Evolutionary conservation across 2,888 invertebrate genomes (phyloP), one percentile per base, ranked within the genome.

Genomic region (Limnephilus lunatus): DNA sequence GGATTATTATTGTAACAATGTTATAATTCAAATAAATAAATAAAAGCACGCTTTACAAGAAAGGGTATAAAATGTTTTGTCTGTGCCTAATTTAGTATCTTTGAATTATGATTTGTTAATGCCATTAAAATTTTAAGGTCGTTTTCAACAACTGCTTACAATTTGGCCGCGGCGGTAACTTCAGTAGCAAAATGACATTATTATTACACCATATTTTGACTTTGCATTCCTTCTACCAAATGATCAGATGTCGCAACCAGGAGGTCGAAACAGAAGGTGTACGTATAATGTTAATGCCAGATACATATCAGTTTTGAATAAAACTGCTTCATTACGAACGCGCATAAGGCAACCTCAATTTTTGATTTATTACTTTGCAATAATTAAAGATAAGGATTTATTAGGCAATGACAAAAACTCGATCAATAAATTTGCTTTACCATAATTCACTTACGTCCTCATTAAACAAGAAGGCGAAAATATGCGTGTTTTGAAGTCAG

Each of bases 301-400:
- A 89, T 80, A 35, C n/a, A 39, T 89, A 80, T 80, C 31, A 32
- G n/a, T 81, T 81, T 81, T 35, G 81, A 80, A 35, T 31, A 89
- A 89, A 89, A 89, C 88, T 80, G 80, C 88, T 89, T 80, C 68
- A 89, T 89, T 89, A 89, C n/a, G 9, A n/a, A 68, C n/a, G 81
- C 39, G 35, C 31, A 68, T 39, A 31, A 11, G 25, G 88, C n/a
- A 89, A 39, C 88, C 88, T 81, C 25, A 80, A 68, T 68, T 32
- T 31, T 32, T 89, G 88, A 89, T 89, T 89, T 89, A 89, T 89
- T 19, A n/a, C 19, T 89, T 39, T 31, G 35, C 87, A 68, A 48
- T 48, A 87, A 48, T 48, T 53, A 68, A 7, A 86, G 44, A 86
- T 30, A 86, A 86, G 86, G 86, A 86, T 89, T 80, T 68, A 80